Evolutionary conservation across 2,888 invertebrate genomes (phyloP), one percentile per base, ranked within the genome.

Genomic region (Iselma pallidipennis): DNA sequence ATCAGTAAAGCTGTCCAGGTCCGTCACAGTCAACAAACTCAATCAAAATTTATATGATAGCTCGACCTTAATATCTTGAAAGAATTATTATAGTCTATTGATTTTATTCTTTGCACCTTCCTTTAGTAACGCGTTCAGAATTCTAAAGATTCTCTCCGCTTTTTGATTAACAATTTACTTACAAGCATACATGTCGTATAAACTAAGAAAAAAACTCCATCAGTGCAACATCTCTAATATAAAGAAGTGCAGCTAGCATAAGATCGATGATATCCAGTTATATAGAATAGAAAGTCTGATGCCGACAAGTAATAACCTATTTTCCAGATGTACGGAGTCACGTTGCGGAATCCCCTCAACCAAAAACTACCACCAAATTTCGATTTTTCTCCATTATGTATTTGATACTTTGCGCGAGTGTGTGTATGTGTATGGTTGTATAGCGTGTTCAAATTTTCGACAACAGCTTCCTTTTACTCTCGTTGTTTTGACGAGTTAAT

Each of bases 261-360:
- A 67, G 71, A 71, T 72, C 68, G 67, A 71, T 72, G 70, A 66
- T 67, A 65, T 45, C 28, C 53, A 29, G 55, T 21, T 55, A 33
- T 50, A 59, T 49, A 55, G 60, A 68, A 68, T 51, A 65, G 70
- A 61, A 67, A 63, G 66, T 62, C 71, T 72, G 71, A 70, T 66
- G 65, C 71, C 66, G 68, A 72, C 73, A 73, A 71, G 70, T 73
- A 73, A 73, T 72, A 72, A 72, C 71, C 71, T 66, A 71, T 73
- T 73, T 73, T 73, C 73, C 71, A 68, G 68, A 58, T 63, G 61
- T 66, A 62, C 68, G 68, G 64, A 68, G 67, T 66, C 63, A 55
- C 59, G 57, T 60, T 31, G 52, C 48, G 54, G 12, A 55, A 48
- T 49, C 53, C 59, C 57, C 65, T 55, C 62, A 61, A 61, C 59